Base-by-base conservation (phyloP, 2,888 invertebrate genomes). In the Platycnemis pennipes region DNA sequence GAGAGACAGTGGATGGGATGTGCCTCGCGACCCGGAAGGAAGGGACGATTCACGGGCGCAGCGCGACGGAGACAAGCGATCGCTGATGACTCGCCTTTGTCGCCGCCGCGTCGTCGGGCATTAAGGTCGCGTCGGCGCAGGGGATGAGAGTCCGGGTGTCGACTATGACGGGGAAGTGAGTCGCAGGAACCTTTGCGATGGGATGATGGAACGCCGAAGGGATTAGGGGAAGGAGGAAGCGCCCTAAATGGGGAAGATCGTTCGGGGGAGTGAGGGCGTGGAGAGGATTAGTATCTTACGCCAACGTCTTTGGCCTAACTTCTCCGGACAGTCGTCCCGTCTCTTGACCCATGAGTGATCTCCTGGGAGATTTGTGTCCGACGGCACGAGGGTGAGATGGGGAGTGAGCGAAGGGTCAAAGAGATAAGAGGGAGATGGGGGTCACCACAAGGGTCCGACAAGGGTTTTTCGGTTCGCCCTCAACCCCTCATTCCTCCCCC, bases 211-310 rank as follows among this genome's bases (percentile, higher is more conserved):
- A 37, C 77, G 77, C n/a, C n/a, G 63, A 37, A 31, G 77, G 37
- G 77, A 37, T 37, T 77, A 77, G 26, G 77, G 37, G n/a, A 26
- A 77, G 63, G 63, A 63, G 63, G 26, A 63, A 63, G 63, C n/a
- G 8, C n/a, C 63, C 77, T 16, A 77, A 77, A 77, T 77, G 77
- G 77, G 63, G 63, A 63, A n/a, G 63, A 63, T 63, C n/a, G 26
- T 22, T 4, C 22, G 63, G 22, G 53, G 53, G 31, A 31, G 88
- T 53, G 37, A 88, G 56, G 37, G 56, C 19, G 42, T 19, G 37
- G 56, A 8, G 89, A 26, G 91, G 91, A 91, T 91, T 91, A 91
- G 63, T 77, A 63, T 56, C 42, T 91, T 44, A 91, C 44, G 63
- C 16, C 63, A 87, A 44, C 46, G 91, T 91, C 91, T 91, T 91